Conservation (phyloP, 2,113 vertebrate genomes). For the Chloropsis hardwickii region DNA sequence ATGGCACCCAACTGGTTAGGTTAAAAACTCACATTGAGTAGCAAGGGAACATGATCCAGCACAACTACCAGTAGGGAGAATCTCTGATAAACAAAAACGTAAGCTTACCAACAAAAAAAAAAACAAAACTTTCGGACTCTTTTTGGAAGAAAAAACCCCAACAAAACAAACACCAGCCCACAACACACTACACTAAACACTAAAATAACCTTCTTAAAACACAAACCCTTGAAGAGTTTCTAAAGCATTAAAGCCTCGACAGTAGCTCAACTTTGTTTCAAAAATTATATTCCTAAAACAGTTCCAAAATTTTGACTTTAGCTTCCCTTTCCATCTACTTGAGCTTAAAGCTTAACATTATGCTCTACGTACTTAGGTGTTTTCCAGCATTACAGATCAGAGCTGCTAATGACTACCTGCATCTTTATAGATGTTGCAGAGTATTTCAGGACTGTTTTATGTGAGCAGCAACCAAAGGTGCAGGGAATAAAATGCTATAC, state of each 20-base stretch:
- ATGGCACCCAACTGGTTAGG: not conserved
- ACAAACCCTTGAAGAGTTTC: not conserved
- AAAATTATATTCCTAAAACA: not conserved
- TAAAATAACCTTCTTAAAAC: not conserved
- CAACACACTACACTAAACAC: not conserved
- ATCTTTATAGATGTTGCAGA: not conserved
- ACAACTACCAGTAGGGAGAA: not conserved
- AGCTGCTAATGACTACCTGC: not conserved
- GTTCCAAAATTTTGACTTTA: not conserved
- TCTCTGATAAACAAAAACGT: not conserved
- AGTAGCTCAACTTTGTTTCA: not conserved
- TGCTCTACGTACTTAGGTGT: rapidly evolving
- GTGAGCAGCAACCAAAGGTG: not conserved
- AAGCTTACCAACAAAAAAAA: not conserved
- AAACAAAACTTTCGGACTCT: not conserved
- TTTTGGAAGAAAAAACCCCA: rapidly evolving
- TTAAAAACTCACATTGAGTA: not conserved
- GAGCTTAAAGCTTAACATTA: not conserved
- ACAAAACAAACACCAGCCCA: rapidly evolving
- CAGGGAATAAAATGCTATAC: not conserved
- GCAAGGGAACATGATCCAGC: not conserved
- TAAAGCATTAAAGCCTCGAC: not conserved
- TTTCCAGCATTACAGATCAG: not conserved
- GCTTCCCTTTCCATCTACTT: not conserved
- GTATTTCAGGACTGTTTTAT: not conserved